These are phyloP conservation scores for Lepilemur septentrionalis DNA, from an alignment of 2,797 vertebrate genomes.

Conservation along the genomic window DNA sequence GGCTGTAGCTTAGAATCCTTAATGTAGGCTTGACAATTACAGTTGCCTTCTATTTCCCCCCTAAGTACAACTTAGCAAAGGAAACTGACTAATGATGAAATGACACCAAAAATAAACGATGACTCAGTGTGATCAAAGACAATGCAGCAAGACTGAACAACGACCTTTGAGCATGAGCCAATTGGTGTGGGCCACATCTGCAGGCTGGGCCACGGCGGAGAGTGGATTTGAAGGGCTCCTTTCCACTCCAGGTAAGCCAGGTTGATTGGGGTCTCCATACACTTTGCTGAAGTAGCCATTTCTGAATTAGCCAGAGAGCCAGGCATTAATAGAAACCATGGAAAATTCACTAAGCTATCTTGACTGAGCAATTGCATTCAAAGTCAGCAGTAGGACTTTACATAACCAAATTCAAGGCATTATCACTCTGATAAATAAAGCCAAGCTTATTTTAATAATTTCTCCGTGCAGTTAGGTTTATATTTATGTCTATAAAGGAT, in stretches of 20 bases:
- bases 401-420: not conserved
- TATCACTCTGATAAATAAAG: not conserved
- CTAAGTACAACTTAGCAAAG: conserved; percentile 49
- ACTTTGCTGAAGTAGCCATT: not conserved
- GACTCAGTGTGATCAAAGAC: conserved; percentile 42
- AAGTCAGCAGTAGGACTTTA: not conserved
- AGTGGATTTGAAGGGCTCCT: not conserved
- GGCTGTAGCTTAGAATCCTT: not conserved
- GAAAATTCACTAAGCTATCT: not conserved
- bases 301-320: not conserved
- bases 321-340: not conserved
- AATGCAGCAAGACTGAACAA: not conserved
- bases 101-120: not conserved
- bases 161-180: not conserved
- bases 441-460: not conserved
- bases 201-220: not conserved
- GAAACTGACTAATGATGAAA: conserved; percentile 35
- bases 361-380: not conserved
- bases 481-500: not conserved
- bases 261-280: not conserved
- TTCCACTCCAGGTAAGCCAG: not conserved
- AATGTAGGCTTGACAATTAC: not conserved
- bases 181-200: not conserved
- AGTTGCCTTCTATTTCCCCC: conserved; percentile 35
- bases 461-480: not conserved